Evolutionary conservation across 1,140 invertebrate species (phyloP).

Genomic region (Nasonia giraulti): DNA sequence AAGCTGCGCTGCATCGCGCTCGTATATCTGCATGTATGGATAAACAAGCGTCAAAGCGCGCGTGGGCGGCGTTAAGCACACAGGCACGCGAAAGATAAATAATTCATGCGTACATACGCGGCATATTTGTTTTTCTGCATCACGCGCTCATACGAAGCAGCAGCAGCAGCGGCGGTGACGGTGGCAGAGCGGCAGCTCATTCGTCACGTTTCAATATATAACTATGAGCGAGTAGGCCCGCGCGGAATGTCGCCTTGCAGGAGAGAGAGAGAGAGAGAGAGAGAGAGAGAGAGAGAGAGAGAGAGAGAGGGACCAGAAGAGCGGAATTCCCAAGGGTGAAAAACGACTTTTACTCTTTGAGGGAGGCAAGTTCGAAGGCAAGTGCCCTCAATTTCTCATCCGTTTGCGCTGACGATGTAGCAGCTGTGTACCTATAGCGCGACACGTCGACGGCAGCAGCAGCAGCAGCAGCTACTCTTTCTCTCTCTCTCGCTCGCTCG

Average conservation of each 20-base stretch:
- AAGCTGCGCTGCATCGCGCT: background rate
- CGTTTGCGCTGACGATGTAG: slow-evolving; percentile 3
- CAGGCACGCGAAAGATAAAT: background rate
- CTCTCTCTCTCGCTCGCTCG: background rate
- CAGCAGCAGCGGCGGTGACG: too few relatives aligned
- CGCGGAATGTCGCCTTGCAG: background rate
- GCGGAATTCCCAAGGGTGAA: slow-evolving; percentile 35
- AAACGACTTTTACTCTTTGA: slow-evolving; percentile 37
- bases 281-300: background rate
- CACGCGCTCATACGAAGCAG: too few relatives aligned
- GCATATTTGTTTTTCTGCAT: background rate
- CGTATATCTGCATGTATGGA: too few relatives aligned
- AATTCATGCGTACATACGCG: background rate
- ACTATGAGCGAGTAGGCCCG: background rate
- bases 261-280: background rate
- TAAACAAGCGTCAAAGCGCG: too few relatives aligned
- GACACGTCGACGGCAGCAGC: background rate
- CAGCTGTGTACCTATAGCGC: slow-evolving; percentile 5
- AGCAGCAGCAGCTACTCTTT: background rate
- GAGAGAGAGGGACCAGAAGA: background rate
- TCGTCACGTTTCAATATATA: slow-evolving; percentile 4
- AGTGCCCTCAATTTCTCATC: slow-evolving; percentile 46
- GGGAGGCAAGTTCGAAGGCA: slow-evolving; percentile 6
- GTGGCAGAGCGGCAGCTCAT: background rate
- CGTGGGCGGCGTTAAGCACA: background rate